These are phyloP conservation scores for Lepus townsendii DNA, from an alignment of 2,797 vertebrate genomes.

Conservation along the genomic window DNA sequence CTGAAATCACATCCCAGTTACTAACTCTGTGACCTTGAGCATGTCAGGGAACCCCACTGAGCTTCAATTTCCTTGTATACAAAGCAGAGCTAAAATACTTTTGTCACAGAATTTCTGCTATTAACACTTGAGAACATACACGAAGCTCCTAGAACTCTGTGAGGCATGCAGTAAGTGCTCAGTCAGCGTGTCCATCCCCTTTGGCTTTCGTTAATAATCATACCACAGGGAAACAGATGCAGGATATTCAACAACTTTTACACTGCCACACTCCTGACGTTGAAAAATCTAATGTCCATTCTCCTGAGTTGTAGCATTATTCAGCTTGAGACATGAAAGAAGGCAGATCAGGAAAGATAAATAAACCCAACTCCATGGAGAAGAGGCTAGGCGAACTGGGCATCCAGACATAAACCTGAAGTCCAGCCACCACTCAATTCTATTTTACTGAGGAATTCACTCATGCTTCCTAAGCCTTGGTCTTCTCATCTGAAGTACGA, in stretches of 20 bases:
- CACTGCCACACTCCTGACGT: neutral
- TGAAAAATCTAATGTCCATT: neutral
- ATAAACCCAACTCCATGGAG: neutral
- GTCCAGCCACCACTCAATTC: neutral
- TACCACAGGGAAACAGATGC: neutral
- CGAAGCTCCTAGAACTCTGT: neutral
- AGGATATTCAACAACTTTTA: neutral
- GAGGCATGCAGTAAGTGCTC: neutral
- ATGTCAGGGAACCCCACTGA: neutral
- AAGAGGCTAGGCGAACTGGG: neutral
- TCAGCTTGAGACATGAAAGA: neutral
- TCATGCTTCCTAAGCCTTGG: neutral
- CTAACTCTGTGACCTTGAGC: neutral
- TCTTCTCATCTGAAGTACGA: neutral
- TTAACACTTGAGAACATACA: neutral
- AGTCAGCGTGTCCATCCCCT: neutral
- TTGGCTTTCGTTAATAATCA: neutral
- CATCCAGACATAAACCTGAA: neutral
- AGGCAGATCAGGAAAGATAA: neutral
- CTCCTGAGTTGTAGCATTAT: neutral
- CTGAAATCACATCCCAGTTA: slow-evolving; percentile 6
- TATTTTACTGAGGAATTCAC: neutral
- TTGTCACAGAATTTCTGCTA: neutral
- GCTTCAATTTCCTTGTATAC: neutral
- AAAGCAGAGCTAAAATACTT: neutral